These are phyloP conservation scores for Pavo muticus DNA, from an alignment of 2,113 vertebrate species.

Conservation along the genomic window DNA sequence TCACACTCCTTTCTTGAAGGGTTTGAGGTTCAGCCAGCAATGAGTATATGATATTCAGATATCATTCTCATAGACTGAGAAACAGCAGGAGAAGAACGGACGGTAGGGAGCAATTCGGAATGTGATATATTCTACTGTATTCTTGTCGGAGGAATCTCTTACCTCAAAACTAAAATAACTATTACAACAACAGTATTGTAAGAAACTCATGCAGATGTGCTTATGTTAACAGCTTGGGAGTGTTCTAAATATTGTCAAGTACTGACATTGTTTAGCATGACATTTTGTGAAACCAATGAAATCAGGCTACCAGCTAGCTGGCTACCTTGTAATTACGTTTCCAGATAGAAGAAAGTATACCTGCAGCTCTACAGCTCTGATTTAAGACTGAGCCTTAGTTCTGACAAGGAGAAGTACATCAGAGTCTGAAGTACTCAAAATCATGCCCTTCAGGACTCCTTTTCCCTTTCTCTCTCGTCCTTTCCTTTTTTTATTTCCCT, in stretches of 20 bases:
- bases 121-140: not conserved
- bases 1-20: not conserved
- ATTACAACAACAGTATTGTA: fast-evolving
- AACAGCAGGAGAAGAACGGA: not conserved
- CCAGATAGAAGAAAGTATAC: not conserved
- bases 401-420: not conserved
- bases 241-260: not conserved
- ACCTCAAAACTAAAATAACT: not conserved
- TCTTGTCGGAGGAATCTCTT: not conserved
- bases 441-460: not conserved
- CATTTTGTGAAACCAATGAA: not conserved
- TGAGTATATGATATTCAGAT: not conserved
- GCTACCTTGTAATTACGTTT: not conserved
- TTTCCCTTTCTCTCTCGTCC: not conserved
- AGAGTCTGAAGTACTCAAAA: not conserved
- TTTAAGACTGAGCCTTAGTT: not conserved
- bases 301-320: not conserved
- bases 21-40: fast-evolving
- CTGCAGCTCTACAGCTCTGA: not conserved
- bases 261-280: not conserved
- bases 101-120: not conserved
- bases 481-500: not conserved
- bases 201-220: fast-evolving
- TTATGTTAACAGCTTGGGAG: not conserved
- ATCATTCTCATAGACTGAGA: not conserved